A percentile compares a stretch with the other conserved stretches of the same genome.
Evolutionary conservation across 2,113 vertebrate genomes (phyloP).

Genomic region (Pelusios castaneus): DNA sequence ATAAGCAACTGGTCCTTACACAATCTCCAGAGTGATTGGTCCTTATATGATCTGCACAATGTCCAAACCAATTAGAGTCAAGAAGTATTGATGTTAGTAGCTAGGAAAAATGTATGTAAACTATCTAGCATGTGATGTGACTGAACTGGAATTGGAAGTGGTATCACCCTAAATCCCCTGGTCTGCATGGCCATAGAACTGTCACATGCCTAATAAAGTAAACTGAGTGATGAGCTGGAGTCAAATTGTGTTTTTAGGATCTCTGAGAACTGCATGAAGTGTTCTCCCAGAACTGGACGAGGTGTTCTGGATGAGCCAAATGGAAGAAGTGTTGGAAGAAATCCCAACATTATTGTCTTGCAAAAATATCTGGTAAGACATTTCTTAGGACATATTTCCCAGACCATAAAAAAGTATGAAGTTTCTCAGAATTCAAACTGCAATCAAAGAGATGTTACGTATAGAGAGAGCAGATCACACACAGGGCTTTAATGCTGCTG

Average conservation of each 20-base stretch:
- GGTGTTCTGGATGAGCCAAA: not conserved
- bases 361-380: not conserved
- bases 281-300: not conserved
- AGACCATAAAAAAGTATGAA: not conserved
- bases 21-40: not conserved
- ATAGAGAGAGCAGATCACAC: not conserved
- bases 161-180: not conserved
- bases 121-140: not conserved
- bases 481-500: slow-evolving; percentile 36
- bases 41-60: not conserved
- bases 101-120: not conserved
- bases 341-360: not conserved
- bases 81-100: not conserved
- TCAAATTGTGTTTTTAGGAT: not conserved
- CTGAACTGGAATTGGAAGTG: not conserved
- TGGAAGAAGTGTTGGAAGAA: not conserved
- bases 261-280: not conserved
- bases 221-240: not conserved
- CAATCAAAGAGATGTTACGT: not conserved
- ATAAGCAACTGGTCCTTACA: not conserved
- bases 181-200: not conserved
- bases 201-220: not conserved
- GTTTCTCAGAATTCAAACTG: not conserved
- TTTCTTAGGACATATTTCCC: not conserved
- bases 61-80: not conserved